A percentile compares a stretch with the other conserved stretches of the same genome.
phyloP scores from a whole-genome alignment of 2,113 vertebrate genomes.

The Ptyas mucosa region DNA sequence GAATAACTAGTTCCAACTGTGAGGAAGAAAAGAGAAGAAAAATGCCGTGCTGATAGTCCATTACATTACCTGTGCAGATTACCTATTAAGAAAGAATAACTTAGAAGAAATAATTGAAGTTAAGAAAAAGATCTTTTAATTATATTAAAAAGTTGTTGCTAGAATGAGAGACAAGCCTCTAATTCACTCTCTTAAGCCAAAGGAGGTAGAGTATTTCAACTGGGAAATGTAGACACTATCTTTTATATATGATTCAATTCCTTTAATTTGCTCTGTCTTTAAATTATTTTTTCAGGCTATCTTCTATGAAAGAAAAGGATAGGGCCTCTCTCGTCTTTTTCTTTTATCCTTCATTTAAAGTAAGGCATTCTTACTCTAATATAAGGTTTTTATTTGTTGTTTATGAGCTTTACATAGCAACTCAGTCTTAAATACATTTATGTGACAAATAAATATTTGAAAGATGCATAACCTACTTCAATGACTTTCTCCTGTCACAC shows the following conservation, averaged over 20 bases:
- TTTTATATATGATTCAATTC: not conserved
- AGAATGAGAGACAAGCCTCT: not conserved
- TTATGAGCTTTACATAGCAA: not conserved
- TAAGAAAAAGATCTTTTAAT: not conserved
- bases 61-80: not conserved
- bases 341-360: not conserved
- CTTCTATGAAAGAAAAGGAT: not conserved
- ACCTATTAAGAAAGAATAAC: not conserved
- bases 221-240: not conserved
- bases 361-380: not conserved
- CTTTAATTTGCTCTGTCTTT: not conserved
- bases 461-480: not conserved
- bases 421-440: not conserved
- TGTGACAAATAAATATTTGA: not conserved
- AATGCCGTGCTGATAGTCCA: not conserved
- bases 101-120: not conserved
- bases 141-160: not conserved
- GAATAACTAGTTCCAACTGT: not conserved
- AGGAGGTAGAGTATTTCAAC: not conserved
- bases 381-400: not conserved
- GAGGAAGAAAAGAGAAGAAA: not conserved
- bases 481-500: not conserved
- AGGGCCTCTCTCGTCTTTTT: not conserved
- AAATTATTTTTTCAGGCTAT: not conserved
- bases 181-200: not conserved